Evolutionary conservation across 1,140 invertebrate genomes (phyloP).

Genomic region (Leptinotarsa defecta): DNA sequence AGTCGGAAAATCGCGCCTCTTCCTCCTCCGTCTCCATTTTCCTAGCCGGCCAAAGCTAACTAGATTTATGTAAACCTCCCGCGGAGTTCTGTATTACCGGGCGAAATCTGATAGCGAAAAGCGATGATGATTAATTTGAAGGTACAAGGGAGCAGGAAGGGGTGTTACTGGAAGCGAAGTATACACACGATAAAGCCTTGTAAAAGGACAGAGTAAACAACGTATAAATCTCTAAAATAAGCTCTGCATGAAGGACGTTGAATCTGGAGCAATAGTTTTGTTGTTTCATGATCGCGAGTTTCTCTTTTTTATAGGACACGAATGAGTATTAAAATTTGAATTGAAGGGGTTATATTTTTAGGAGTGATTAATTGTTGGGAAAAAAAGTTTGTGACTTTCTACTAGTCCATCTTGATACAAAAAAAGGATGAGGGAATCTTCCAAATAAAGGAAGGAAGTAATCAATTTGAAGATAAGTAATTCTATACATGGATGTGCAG

Average conservation of each 20-base stretch:
- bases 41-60: conserved; percentile 2
- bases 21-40: background rate
- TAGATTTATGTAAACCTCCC: conserved; percentile 3
- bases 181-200: background rate
- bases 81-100: conserved; percentile 1
- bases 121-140: background rate
- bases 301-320: no score
- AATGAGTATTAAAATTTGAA: no score
- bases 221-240: background rate
- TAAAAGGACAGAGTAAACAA: background rate
- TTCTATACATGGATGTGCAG: no score
- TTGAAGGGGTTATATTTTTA: no score
- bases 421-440: no score
- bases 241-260: background rate
- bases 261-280: no score
- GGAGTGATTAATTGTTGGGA: no score
- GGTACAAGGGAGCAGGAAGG: background rate
- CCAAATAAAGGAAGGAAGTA: no score
- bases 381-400: no score
- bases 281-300: no score
- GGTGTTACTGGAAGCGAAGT: background rate
- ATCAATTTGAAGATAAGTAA: no score
- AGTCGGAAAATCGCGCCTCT: conserved; percentile 7
- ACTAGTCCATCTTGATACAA: no score
- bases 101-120: background rate